phyloP scores from a whole-genome alignment of 2,113 vertebrate genomes.

The Psilopogon haemacephalus region DNA sequence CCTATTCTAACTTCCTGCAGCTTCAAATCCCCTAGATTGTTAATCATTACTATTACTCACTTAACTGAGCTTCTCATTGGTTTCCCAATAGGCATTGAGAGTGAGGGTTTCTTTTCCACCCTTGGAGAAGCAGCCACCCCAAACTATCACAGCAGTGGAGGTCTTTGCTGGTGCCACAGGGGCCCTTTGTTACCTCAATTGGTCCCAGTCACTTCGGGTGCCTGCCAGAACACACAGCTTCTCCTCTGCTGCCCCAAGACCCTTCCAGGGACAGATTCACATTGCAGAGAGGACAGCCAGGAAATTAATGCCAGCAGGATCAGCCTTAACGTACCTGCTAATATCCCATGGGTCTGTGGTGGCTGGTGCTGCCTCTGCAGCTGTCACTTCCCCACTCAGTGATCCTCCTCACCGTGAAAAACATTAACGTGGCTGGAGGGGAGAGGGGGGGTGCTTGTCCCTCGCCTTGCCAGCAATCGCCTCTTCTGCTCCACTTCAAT shows the following conservation, averaged over 20 bases:
- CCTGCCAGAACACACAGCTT: neutral
- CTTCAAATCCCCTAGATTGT: neutral
- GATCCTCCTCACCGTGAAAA: neutral
- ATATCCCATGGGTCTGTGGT: neutral
- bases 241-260: neutral
- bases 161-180: neutral
- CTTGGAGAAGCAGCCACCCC: neutral
- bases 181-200: neutral
- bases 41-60: neutral
- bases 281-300: neutral
- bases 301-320: neutral
- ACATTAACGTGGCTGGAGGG: accelerated
- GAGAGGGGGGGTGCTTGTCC: neutral
- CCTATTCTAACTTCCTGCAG: neutral
- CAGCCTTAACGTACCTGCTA: neutral
- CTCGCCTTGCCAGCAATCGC: accelerated
- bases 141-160: neutral
- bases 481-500: neutral
- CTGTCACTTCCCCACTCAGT: neutral
- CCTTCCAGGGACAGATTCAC: neutral
- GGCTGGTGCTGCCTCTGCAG: constrained; percentile 3
- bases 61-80: neutral
- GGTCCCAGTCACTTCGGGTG: neutral
- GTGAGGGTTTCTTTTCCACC: neutral
- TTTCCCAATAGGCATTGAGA: neutral